Evolutionary conservation across 2,888 invertebrate species (phyloP).

Genomic region (Aleiodes leptofemur): DNA sequence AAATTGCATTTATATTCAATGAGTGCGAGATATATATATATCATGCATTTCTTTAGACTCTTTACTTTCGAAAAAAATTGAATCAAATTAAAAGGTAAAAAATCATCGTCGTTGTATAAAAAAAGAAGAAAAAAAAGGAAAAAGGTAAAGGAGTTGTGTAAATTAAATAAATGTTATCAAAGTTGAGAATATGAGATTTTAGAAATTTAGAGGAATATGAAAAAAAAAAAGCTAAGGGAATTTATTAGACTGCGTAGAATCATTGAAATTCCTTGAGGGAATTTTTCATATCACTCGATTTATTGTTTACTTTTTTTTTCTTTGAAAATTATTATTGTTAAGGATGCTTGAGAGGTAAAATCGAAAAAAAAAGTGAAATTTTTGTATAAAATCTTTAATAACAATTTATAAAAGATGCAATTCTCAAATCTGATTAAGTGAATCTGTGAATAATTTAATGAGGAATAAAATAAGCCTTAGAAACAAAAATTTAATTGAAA

Average conservation of each 20-base stretch:
- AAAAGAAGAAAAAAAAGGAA: not conserved
- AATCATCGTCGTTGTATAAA: slow-evolving; percentile 5
- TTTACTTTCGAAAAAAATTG: not conserved
- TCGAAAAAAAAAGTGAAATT: too few relatives aligned
- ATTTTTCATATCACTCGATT: slow-evolving; percentile 41
- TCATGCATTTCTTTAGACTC: slow-evolving; percentile 2
- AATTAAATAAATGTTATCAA: slow-evolving; percentile 32
- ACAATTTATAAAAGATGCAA: too few relatives aligned
- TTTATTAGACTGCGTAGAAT: slow-evolving; percentile 41
- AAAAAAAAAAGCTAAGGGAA: slow-evolving; percentile 14
- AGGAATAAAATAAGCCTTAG: too few relatives aligned
- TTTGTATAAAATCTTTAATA: too few relatives aligned
- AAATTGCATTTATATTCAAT: not conserved
- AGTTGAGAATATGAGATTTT: slow-evolving; percentile 20
- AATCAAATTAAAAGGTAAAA: slow-evolving; percentile 14
- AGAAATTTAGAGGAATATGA: slow-evolving; percentile 5
- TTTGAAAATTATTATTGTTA: not conserved
- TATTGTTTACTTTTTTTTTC: not conserved
- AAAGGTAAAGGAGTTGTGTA: not conserved
- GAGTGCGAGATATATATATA: not conserved
- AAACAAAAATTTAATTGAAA: not conserved
- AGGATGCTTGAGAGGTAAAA: too few relatives aligned
- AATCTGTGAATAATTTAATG: too few relatives aligned
- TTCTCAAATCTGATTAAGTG: too few relatives aligned
- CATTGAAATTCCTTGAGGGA: slow-evolving; percentile 5